Base-by-base conservation (phyloP, 2,113 vertebrate species). In the Sander lucioperca region DNA sequence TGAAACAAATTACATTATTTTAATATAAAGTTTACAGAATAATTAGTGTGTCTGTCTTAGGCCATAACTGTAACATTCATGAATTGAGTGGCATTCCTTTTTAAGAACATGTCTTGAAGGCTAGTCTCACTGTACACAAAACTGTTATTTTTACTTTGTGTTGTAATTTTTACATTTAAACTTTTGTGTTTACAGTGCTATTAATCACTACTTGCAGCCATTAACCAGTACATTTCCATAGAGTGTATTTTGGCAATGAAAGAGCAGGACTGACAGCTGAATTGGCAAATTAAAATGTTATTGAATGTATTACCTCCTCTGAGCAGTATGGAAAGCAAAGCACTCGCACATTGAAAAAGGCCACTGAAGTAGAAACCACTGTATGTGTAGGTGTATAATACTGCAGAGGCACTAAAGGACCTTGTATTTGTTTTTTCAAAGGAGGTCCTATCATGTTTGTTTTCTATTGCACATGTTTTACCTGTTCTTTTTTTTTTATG, bases 251-350 rank as follows among this genome's bases (percentile, higher is more conserved):
- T 63, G 87, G 90, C 84, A 90, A 80, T 71, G 93, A 93, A 84
- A 94, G 94, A 91, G 64, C 73, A 91, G 85, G 89, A 90, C 92
- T 94, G 94, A 94, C 92, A 93, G 91, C 80, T 94, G 90, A 95
- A 85, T 90, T 94, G 95, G 93, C 94, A 94, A 90, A 95, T 94
- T 89, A 93, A 93, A 93, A 92, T 90, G 94, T 93, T 87, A 96
- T 94, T 97, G 96, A 97, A 97, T 97, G 96, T 97, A 96, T 95
- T 93, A 93, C 43, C 30, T 86, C 86, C 87, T 87, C 59, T 75
- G 89, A 89, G 80, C 84, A 74, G 84, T 84, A 89, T 85, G 91
- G 92, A 94, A 96, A 96, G 93, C 89, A 94, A 96, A 96, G 96
- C 96, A 96, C 96, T 97, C 94, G 95, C 95, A 93, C 95, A 95